phyloP scores from a whole-genome alignment of 1,140 invertebrate genomes.

The Brachionus rubens region DNA sequence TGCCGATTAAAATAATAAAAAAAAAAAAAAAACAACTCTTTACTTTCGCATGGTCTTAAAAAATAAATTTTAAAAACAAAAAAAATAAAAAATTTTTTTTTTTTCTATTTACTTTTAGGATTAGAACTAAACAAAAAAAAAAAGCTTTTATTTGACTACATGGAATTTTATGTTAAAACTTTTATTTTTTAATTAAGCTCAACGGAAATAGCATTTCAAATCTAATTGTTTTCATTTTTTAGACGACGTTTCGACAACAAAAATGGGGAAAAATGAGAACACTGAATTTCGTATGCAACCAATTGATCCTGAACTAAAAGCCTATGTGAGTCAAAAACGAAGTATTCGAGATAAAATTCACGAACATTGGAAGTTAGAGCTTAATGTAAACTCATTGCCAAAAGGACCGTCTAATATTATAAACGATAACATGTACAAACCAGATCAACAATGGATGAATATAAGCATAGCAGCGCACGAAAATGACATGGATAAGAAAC shows the following conservation, averaged over 20 bases:
- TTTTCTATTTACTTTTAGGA: neutral
- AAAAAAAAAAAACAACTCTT: too few species aligned
- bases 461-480: neutral
- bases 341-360: constrained; percentile 26
- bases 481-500: neutral
- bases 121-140: neutral
- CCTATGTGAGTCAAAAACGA: constrained; percentile 24
- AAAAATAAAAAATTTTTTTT: too few species aligned
- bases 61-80: too few species aligned
- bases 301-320: constrained; percentile 5
- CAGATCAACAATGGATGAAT: constrained; percentile 28
- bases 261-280: neutral
- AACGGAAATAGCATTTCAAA: constrained; percentile 2
- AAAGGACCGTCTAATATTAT: neutral
- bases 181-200: constrained; percentile 18
- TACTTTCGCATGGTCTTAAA: too few species aligned
- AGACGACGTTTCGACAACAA: neutral
- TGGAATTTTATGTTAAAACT: neutral
- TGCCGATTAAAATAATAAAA: too few species aligned
- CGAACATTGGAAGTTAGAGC: constrained; percentile 23
- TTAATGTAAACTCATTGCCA: neutral
- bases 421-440: constrained; percentile 4
- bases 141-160: neutral
- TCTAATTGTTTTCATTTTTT: neutral
- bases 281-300: neutral